Base-by-base conservation (phyloP, 2,797 vertebrate genomes). In the Orientallactaga sibirica region DNA sequence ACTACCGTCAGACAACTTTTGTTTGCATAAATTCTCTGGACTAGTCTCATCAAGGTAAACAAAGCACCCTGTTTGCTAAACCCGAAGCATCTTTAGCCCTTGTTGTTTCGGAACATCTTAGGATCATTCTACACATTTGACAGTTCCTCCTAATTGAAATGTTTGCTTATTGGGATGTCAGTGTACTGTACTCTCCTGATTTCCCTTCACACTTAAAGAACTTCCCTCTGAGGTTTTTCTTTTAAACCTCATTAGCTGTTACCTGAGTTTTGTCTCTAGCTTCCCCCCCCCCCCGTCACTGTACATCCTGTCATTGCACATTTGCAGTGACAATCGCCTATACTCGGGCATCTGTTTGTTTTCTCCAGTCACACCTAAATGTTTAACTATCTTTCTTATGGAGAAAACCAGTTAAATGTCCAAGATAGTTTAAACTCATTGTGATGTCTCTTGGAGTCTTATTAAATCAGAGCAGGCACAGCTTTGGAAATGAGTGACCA, bases 401-500 rank as follows among this genome's bases (percentile, higher is more conserved):
- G 68, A 64, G 37, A 41, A 85, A 81, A 43, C 0, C 4, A 81
- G 29, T 48, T 61, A 15, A 3, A 52, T n/a, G 11, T 75, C 6
- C 80, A 79, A 75, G 48, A 64, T 4, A 41, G 19, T 64, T 86
- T 78, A n/a, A 68, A 76, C 0, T 86, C 29, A 29, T 22, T 41
- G 5, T 19, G 25, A 87, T 79, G 22, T 68, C 16, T 64, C 68
- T 86, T 58, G 20, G 37, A 64, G 29, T 80, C 22, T 92, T 33
- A 24, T 83, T 90, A 87, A 83, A 86, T 7, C 1, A 81, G 95
- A 93, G 7, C 11, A 73, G 79, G n/a, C 3, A 62, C 61, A 79
- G 55, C 15, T 95, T 89, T 88, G 64, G 87, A 91, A 7, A 24
- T 48, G 71, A 91, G 74, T 68, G 14, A 64, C 29, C 92, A 37